Conservation (phyloP, 2,888 invertebrate species). For the Poecilobothrus nobilitatus region DNA sequence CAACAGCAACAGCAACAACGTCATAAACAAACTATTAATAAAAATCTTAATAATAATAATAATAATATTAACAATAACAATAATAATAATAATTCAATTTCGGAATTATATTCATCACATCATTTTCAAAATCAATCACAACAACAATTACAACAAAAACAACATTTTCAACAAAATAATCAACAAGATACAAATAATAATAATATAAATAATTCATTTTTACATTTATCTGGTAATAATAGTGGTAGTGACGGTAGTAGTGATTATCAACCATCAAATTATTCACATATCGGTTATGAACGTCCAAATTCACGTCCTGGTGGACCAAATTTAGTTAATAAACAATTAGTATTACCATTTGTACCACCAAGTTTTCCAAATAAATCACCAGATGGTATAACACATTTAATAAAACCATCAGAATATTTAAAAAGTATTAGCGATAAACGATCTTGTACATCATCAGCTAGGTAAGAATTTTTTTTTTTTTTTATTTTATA, state of each 20-base stretch:
- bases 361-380: conserved; percentile 82
- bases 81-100: not conserved
- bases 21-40: not conserved
- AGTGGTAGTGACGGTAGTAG: conserved; percentile 29
- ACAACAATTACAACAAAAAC: conserved; percentile 23
- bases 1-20: not conserved
- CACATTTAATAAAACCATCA: conserved; percentile 83
- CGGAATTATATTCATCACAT: conserved; percentile 12
- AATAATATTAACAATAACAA: conserved; percentile 15
- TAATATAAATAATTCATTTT: conserved; percentile 13
- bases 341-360: conserved; percentile 79
- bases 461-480: conserved; percentile 43
- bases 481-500: not conserved
- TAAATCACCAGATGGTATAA: conserved; percentile 55
- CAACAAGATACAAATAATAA: conserved; percentile 18
- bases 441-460: conserved; percentile 48
- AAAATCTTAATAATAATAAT: conserved; percentile 12
- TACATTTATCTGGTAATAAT: conserved; percentile 14
- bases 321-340: conserved; percentile 65
- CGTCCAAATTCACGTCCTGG: conserved; percentile 32
- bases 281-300: conserved; percentile 28
- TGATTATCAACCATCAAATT: conserved; percentile 39
- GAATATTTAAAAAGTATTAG: conserved; percentile 83
- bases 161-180: conserved; percentile 24
- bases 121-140: conserved; percentile 22